Conservation (phyloP, 64 coral and sea anemone genomes). For the Cladopsammia gracilis region DNA sequence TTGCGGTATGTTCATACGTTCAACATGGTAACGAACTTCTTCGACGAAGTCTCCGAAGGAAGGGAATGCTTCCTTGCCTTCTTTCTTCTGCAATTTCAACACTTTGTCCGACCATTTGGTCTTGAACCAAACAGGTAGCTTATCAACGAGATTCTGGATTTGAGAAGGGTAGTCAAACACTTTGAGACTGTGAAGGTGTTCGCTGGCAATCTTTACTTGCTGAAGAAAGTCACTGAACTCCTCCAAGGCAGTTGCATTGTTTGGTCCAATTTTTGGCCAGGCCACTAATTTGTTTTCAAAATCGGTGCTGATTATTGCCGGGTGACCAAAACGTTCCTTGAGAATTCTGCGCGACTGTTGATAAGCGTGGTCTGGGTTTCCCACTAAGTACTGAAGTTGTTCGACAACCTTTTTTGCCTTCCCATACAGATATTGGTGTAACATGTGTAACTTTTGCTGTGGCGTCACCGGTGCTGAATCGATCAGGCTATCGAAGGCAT, state of each 20-base stretch:
- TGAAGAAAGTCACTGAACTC: conserved; percentile 73
- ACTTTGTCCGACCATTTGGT: conserved; percentile 72
- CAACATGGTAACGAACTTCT: conserved; percentile 59
- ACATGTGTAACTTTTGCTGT: conserved; percentile 69
- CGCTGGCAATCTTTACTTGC: conserved; percentile 59
- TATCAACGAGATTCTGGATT: conserved; percentile 64
- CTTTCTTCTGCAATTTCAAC: too few relatives aligned
- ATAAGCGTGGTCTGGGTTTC: conserved; percentile 69
- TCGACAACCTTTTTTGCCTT: conserved; percentile 66
- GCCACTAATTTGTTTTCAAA: conserved; percentile 49
- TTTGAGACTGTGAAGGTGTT: conserved; percentile 64
- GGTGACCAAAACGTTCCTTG: conserved; percentile 69
- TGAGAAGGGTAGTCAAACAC: conserved; percentile 66
- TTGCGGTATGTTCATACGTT: conserved; percentile 65
- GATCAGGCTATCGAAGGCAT: conserved; percentile 56
- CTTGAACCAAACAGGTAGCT: conserved; percentile 71
- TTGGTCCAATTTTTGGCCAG: conserved; percentile 58
- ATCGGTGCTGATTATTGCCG: conserved; percentile 54
- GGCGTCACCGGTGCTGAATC: conserved; percentile 62
- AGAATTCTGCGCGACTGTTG: conserved; percentile 47
- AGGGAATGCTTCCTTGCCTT: conserved; percentile 58
- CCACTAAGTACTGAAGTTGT: conserved; percentile 64
- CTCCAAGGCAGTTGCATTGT: conserved; percentile 44
- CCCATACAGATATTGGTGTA: conserved; percentile 74
- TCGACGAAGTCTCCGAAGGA: conserved; percentile 60